Percentiles rank a stretch among this genome's conserved stretches.
These are phyloP conservation scores for Synanthedon formicaeformis DNA, from an alignment of 2,888 invertebrate genomes.

Conservation along the genomic window DNA sequence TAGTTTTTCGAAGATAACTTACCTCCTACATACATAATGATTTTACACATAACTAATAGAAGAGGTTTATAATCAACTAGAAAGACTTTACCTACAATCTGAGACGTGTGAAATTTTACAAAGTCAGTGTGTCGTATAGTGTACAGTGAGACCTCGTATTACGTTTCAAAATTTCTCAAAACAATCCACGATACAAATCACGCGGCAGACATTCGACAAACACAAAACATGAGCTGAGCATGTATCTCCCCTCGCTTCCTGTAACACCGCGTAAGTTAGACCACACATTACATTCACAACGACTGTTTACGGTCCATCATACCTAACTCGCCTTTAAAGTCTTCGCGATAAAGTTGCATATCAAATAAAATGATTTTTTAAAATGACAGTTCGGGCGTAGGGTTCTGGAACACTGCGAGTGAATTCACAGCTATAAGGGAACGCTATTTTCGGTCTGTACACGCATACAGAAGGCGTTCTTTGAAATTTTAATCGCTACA, in stretches of 20 bases:
- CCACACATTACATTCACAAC: conserved; percentile 39
- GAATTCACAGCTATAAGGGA: conserved; percentile 42
- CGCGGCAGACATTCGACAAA: conserved; percentile 39
- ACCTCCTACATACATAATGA: no score
- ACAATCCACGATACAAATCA: conserved; percentile 49
- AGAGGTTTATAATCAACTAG: no score
- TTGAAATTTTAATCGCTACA: conserved; percentile 69
- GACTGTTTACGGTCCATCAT: conserved; percentile 17
- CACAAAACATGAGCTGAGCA: conserved; percentile 34
- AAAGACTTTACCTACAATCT: no score
- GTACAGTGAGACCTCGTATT: no score
- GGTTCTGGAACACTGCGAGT: conserved; percentile 31
- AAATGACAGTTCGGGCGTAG: conserved; percentile 16
- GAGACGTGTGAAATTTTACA: no score
- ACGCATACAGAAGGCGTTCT: conserved; percentile 53
- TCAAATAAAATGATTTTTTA: conserved; percentile 18
- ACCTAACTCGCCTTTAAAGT: conserved; percentile 16
- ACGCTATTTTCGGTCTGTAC: conserved; percentile 57
- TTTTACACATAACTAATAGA: no score
- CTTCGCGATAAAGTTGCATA: conserved; percentile 31
- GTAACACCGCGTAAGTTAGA: conserved; percentile 41
- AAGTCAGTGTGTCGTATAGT: no score
- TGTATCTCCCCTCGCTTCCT: conserved; percentile 62
- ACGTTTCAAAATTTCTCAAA: no score
- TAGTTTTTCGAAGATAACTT: no score